Conservation (phyloP, 2,113 vertebrate species). For the Pluvianellus socialis region DNA sequence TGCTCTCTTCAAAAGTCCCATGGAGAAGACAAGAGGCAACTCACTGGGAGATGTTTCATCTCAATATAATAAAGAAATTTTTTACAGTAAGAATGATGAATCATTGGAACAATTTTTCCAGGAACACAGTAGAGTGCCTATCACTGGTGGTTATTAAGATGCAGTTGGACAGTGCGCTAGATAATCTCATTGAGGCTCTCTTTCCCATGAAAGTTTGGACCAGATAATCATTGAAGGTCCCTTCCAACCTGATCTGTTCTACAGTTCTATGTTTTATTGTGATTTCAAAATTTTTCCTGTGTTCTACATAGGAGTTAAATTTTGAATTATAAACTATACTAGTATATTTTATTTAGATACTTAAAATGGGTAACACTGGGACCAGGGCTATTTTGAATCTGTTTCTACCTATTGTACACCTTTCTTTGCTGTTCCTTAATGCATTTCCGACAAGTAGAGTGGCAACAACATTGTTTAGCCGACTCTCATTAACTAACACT, state of each 20-base stretch:
- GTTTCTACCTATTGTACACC: not conserved
- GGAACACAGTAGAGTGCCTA: not conserved
- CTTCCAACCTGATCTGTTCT: not conserved
- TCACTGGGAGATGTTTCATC: not conserved
- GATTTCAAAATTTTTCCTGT: not conserved
- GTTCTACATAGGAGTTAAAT: not conserved
- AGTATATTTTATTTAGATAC: not conserved
- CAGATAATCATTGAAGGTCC: fast-evolving
- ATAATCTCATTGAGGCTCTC: not conserved
- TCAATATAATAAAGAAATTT: not conserved
- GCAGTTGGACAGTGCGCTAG: too few relatives aligned
- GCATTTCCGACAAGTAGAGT: not conserved
- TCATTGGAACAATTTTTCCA: not conserved
- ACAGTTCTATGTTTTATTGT: not conserved
- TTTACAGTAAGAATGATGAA: not conserved
- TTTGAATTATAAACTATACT: not conserved
- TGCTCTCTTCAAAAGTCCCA: not conserved
- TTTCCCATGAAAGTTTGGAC: not conserved
- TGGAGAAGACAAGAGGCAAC: not conserved
- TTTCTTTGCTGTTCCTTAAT: not conserved
- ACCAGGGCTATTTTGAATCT: not conserved
- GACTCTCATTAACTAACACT: not conserved
- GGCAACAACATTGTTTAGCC: not conserved
- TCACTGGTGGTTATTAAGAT: not conserved
- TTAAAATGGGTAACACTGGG: not conserved